phyloP scores from a whole-genome alignment of 2,888 invertebrate genomes.

The Plemyria rubiginata region DNA sequence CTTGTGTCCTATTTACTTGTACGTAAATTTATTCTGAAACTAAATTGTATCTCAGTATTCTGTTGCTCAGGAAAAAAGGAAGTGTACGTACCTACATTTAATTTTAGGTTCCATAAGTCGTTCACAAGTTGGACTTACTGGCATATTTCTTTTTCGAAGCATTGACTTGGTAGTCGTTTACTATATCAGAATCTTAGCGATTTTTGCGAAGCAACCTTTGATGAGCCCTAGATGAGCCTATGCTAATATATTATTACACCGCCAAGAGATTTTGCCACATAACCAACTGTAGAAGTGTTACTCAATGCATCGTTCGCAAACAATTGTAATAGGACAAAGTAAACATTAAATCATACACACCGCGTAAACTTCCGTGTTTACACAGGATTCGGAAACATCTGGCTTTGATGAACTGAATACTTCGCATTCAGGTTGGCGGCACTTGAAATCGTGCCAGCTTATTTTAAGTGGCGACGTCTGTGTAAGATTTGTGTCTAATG shows the following conservation, averaged over 20 bases:
- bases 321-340: slow-evolving; percentile 48
- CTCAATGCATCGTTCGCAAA: slow-evolving; percentile 35
- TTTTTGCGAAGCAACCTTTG: too few species aligned
- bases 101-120: not conserved
- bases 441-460: slow-evolving; percentile 83
- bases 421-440: slow-evolving; percentile 79
- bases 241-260: too few species aligned
- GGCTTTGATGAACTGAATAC: slow-evolving; percentile 83
- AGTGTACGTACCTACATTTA: not conserved
- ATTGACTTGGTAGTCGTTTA: not conserved
- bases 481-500: slow-evolving; percentile 76
- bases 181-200: not conserved
- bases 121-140: not conserved
- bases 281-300: not conserved
- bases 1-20: slow-evolving; percentile 19
- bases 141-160: not conserved
- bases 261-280: not conserved
- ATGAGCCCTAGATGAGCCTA: too few species aligned
- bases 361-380: slow-evolving; percentile 67
- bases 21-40: slow-evolving; percentile 22
- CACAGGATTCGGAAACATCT: slow-evolving; percentile 76
- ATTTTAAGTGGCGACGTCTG: slow-evolving; percentile 82
- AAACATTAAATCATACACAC: slow-evolving; percentile 57
- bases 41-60: slow-evolving; percentile 10
- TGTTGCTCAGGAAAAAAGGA: not conserved